Percentiles rank a stretch among this genome's conserved stretches.
Evolutionary conservation across 2,797 vertebrate species (phyloP).

Genomic region (Pipistrellus nathusii): DNA sequence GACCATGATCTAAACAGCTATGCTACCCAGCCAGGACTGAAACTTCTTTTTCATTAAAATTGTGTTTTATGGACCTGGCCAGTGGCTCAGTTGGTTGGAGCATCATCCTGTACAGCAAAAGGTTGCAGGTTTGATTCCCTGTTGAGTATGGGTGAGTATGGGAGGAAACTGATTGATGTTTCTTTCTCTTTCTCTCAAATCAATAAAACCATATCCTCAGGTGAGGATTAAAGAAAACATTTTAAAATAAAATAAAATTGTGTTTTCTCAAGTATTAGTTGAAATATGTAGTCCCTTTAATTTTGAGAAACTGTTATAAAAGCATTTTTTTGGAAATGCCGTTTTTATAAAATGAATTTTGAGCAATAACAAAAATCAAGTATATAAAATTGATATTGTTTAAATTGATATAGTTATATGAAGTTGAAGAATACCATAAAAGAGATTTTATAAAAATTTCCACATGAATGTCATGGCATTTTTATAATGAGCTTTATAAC

Average conservation of each 20-base stretch:
- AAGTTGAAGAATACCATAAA: constrained; percentile 9
- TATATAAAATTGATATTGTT: constrained; percentile 13
- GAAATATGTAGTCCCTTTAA: neutral
- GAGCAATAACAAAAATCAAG: constrained; percentile 35
- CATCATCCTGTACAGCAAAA: neutral
- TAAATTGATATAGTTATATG: neutral
- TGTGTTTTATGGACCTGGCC: neutral
- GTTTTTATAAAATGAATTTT: constrained; percentile 42
- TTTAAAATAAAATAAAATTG: constrained; percentile 19
- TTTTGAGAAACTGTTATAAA: neutral
- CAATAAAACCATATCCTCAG: neutral
- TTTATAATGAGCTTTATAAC: constrained; percentile 43
- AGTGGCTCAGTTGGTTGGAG: neutral
- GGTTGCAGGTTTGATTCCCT: neutral
- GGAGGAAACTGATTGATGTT: neutral
- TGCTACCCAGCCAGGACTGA: neutral
- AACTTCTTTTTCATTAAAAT: constrained; percentile 33
- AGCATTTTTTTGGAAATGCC: neutral
- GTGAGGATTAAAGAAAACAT: neutral
- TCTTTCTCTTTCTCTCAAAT: neutral
- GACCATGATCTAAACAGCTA: neutral
- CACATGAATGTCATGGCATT: neutral
- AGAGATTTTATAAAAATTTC: constrained; percentile 48
- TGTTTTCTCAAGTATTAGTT: constrained; percentile 19
- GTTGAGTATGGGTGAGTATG: neutral